Conservation (phyloP, 1,140 invertebrate genomes). For the Papilio polyxenes region DNA sequence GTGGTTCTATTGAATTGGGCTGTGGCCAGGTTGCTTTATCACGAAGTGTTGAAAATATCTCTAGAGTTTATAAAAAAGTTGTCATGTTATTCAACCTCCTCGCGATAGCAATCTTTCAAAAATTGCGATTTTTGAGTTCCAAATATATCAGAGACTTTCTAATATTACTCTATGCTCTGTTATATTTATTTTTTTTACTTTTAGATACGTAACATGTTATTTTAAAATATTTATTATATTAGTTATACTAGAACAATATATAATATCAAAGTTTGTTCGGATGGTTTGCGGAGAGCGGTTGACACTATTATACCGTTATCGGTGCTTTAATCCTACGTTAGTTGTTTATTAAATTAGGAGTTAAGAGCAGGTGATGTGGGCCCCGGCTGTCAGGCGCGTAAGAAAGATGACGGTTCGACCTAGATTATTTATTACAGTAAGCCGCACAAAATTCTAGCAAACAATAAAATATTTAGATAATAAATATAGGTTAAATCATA, state of each 20-base stretch:
- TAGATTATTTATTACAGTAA: slow-evolving; percentile 28
- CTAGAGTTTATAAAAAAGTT: neutral
- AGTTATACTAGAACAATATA: neutral
- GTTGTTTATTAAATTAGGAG: slow-evolving; percentile 42
- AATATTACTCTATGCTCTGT: no score
- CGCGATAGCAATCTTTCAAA: neutral
- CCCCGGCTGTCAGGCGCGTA: slow-evolving; percentile 6
- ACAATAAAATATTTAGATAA: slow-evolving; percentile 3
- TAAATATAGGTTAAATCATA: slow-evolving; percentile 3
- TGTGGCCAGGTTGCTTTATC: neutral
- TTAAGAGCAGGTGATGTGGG: slow-evolving; percentile 39
- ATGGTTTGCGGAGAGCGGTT: slow-evolving; percentile 31
- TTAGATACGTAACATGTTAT: no score
- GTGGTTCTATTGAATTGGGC: slow-evolving; percentile 5
- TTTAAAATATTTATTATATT: no score
- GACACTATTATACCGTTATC: slow-evolving; percentile 39
- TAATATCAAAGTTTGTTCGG: slow-evolving; percentile 20
- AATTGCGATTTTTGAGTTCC: no score
- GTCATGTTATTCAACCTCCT: neutral
- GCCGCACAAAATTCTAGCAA: slow-evolving; percentile 7
- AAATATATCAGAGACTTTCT: no score
- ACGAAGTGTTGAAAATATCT: neutral
- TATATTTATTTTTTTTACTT: no score
- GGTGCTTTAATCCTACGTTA: slow-evolving; percentile 39
- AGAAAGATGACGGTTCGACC: slow-evolving; percentile 30